Base-by-base conservation (phyloP, 1,140 invertebrate genomes). In the Bicyclus anynana region DNA sequence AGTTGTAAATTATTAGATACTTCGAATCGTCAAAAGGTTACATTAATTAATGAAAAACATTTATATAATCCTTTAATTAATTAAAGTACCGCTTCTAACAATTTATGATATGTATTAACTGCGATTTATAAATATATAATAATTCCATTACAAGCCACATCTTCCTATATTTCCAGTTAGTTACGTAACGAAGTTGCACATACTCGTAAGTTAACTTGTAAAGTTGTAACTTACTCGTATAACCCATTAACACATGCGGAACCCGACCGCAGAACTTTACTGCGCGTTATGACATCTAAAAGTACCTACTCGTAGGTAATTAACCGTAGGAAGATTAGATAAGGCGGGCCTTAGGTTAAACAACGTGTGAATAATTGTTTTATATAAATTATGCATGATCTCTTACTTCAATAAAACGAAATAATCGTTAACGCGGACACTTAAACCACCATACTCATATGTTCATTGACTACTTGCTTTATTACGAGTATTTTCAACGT, bases 241-340 rank as follows among this genome's bases (percentile, higher is more conserved):
- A 10, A 47, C 14, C 23, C 17, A 29, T 54, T 54, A 53, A 53
- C 21, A 44, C 27, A 51, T 14, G 49, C 37, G 51, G 51, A 53
- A 53, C 21, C 23, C 40, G 40, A 17, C 37, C 38, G 33, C 52
- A 29, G 29, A 53, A 53, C 17, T 53, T 26, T 42, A 46, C 10
- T 12, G 18, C 23, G 47, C 9, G 18, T 53, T 53, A 38, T 46
- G 52, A 53, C 52, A 53, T 48, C 55, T 17, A 17, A n/a, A n/a
- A n/a, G n/a, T n/a, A n/a, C n/a, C n/a, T n/a, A n/a, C n/a, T n/a
- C n/a, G n/a, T n/a, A 51, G 21, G 16, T 18, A 50, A 58, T 53
- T 60, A 60, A 40, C 3, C 9, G 37, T 53, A 48, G 35, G 44
- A 23, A 10, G 38, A 51, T 58, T 51, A 51, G 27, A 26, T 46